Conservation (phyloP, 2,113 vertebrate genomes). For the Oryzias curvinotus region DNA sequence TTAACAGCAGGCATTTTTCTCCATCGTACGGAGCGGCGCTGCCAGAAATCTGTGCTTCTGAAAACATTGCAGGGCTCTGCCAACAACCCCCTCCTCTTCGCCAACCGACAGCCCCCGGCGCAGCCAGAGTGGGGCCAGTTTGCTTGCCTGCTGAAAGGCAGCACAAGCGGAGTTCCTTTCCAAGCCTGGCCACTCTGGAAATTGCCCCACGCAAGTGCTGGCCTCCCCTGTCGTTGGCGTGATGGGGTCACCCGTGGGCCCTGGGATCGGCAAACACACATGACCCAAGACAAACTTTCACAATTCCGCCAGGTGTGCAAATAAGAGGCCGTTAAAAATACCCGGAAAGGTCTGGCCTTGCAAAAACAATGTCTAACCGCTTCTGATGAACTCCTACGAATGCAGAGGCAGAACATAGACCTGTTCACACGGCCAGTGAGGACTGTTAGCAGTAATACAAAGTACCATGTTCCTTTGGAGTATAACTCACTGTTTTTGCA, state of each 20-base stretch:
- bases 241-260: conserved; percentile 75
- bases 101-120: conserved; percentile 24
- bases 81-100: conserved; percentile 48
- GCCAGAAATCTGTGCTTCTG: conserved; percentile 76
- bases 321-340: conserved; percentile 69
- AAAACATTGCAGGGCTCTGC: conserved; percentile 72
- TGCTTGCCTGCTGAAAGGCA: conserved; percentile 72
- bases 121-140: conserved; percentile 66
- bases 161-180: conserved; percentile 58
- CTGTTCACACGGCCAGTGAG: too few species aligned
- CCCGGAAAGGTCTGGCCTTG: conserved; percentile 68
- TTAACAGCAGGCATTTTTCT: conserved; percentile 74
- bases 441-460: too few species aligned
- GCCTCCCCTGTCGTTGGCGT: conserved; percentile 60
- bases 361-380: conserved; percentile 65
- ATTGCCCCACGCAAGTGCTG: conserved; percentile 68
- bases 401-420: neutral
- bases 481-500: too few species aligned
- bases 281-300: conserved; percentile 78
- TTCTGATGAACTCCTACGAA: conserved; percentile 56
- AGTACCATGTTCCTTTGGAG: too few species aligned
- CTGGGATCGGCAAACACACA: conserved; percentile 71
- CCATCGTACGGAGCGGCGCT: conserved; percentile 68
- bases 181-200: conserved; percentile 70
- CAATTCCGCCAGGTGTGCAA: conserved; percentile 77